These are phyloP conservation scores for Aleiodes alternator DNA, from an alignment of 2,888 invertebrate species.

Conservation along the genomic window DNA sequence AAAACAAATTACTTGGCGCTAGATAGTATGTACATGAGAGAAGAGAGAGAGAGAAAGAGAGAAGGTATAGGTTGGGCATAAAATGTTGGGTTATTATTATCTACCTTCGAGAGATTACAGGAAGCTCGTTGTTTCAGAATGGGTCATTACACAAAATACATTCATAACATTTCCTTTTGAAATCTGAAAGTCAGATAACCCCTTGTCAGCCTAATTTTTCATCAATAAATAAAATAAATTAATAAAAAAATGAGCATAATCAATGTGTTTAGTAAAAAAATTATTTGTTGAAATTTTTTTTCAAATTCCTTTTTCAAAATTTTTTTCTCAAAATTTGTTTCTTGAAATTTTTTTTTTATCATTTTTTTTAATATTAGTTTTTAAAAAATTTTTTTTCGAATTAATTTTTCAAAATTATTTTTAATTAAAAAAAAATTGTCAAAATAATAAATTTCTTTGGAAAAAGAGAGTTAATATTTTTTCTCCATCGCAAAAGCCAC, in stretches of 20 bases:
- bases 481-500: conserved; percentile 19
- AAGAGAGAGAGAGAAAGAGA: background rate
- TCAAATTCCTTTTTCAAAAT: too few relatives aligned
- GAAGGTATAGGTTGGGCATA: conserved; percentile 43
- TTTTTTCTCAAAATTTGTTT: too few relatives aligned
- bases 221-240: background rate
- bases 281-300: too few relatives aligned
- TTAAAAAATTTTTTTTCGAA: too few relatives aligned
- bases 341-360: too few relatives aligned
- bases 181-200: background rate
- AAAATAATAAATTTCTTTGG: conserved; percentile 1
- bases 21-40: conserved; percentile 17
- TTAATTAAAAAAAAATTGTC: background rate
- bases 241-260: too few relatives aligned
- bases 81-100: conserved; percentile 64
- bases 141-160: conserved; percentile 31
- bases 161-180: conserved; percentile 21
- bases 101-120: conserved; percentile 50
- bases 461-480: conserved; percentile 19
- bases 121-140: conserved; percentile 11
- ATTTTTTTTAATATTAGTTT: too few relatives aligned
- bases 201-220: background rate
- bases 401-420: too few relatives aligned
- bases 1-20: conserved; percentile 58
- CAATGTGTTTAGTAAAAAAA: too few relatives aligned